phyloP scores from a whole-genome alignment of 2,797 vertebrate genomes.

The Pantherophis vulpinus region DNA sequence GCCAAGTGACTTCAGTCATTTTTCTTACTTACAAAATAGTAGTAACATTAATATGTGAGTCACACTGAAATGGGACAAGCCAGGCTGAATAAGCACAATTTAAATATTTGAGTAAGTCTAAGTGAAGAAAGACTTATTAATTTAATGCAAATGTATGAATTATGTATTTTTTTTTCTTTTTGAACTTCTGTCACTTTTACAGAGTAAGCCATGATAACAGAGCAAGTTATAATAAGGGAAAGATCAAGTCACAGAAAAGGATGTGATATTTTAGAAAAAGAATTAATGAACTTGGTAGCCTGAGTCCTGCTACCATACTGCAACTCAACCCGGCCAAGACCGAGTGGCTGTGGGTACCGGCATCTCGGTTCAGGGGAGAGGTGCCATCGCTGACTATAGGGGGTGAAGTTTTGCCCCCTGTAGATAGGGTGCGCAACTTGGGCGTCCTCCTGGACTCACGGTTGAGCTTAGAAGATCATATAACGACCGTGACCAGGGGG shows the following conservation, averaged over 20 bases:
- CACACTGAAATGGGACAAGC: background rate
- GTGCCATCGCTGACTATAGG: too few species aligned
- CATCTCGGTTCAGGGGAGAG: too few species aligned
- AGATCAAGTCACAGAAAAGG: background rate
- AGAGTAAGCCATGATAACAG: background rate
- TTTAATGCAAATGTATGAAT: slow-evolving; percentile 17
- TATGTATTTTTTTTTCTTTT: background rate
- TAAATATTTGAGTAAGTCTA: slow-evolving; percentile 2
- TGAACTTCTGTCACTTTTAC: background rate
- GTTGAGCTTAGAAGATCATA: too few species aligned
- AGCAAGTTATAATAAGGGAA: background rate
- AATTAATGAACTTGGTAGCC: background rate
- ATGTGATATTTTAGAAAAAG: background rate
- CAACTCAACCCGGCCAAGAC: too few species aligned
- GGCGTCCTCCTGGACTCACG: too few species aligned
- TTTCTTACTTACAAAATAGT: slow-evolving; percentile 4
- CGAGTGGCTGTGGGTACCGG: too few species aligned
- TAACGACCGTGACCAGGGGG: too few species aligned
- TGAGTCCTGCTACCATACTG: background rate
- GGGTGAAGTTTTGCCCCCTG: too few species aligned
- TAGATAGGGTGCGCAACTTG: too few species aligned
- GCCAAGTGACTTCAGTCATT: slow-evolving; percentile 22
- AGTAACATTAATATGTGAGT: slow-evolving; percentile 13
- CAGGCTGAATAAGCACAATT: background rate
- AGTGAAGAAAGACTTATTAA: slow-evolving; percentile 6